Base-by-base conservation (phyloP, 2,113 vertebrate species). In the Microcebus lehilahytsara region DNA sequence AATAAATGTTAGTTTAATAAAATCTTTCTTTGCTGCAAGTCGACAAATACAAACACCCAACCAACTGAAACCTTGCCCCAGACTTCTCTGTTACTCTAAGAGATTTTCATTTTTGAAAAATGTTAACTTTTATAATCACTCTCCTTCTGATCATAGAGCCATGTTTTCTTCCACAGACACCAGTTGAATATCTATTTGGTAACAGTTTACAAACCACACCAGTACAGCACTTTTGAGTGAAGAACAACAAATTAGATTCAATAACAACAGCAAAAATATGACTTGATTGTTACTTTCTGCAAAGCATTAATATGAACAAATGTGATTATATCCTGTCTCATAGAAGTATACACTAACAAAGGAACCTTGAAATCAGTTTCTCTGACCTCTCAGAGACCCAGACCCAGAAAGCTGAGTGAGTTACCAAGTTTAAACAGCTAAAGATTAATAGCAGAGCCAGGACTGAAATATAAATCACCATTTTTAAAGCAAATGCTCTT, bases 1-100 rank as follows among this genome's bases (percentile, higher is more conserved):
- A 81, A 69, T 49, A 83, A 78, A 66, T 67, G 1, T 56, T 75
- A 89, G 23, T 12, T 80, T 80, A 69, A 64, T 92, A 58, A 84
- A 93, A 92, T 86, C 23, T 95, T 95, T 93, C 56, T 90, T 64
- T 42, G 13, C 49, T 89, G 2, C 23, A 96, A 95, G 53, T 56
- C 75, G 60, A 88, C 51, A 79, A 79, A 88, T 20, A 80, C 30
- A 96, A 89, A 89, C 12, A 20, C 32, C 56, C 62, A 9, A 81
- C 9, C 32, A 85, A 14, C 9, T 94, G 53, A 95, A 91, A 86
- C 62, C 40, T 94, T 92, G 10, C 78, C 84, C 96, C 83, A 97
- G 80, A 56, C 40, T 75, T 93, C 25, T 53, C 67, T 94, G 46
- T 49, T 53, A 93, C 34, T 93, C 62, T 92, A 78, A 93, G 58